Percentiles rank a stretch among this genome's conserved stretches.
Evolutionary conservation across 53 echinoderm and acorn worm genomes (phyloP).

Genomic region (Luidia sarsii): DNA sequence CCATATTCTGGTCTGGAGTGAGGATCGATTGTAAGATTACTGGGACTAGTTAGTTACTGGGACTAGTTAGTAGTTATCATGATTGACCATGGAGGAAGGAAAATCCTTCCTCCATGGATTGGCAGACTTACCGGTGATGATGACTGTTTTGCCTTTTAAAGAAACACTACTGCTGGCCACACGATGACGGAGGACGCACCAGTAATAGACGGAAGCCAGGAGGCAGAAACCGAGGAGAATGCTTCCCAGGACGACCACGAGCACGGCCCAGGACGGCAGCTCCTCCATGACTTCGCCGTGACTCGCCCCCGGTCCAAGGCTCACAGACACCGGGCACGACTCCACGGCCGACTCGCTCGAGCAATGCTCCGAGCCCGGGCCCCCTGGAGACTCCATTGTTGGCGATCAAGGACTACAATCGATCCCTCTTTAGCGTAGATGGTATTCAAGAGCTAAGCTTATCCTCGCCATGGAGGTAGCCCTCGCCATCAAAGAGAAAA

Average conservation of each 20-base stretch:
- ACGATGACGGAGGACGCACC: slow-evolving; percentile 13
- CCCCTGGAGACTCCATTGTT: not conserved
- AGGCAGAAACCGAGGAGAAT: not conserved
- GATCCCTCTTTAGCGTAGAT: too few species aligned
- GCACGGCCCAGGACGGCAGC: not conserved
- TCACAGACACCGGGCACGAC: not conserved
- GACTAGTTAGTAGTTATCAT: not conserved
- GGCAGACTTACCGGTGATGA: slow-evolving; percentile 6
- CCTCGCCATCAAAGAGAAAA: too few species aligned
- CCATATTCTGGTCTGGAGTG: too few species aligned
- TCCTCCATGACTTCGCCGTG: not conserved
- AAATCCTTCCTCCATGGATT: too few species aligned
- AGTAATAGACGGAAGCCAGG: slow-evolving; percentile 5
- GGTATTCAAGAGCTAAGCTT: too few species aligned
- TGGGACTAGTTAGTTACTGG: not conserved
- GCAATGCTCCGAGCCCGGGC: not conserved
- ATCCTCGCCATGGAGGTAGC: too few species aligned
- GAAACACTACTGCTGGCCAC: not conserved
- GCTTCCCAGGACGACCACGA: not conserved
- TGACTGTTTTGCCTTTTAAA: slow-evolving; percentile 10
- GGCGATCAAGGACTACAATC: too few species aligned
- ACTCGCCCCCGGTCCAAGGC: not conserved
- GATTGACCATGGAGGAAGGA: too few species aligned
- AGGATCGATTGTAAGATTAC: too few species aligned
- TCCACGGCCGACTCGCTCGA: not conserved